These are phyloP conservation scores for Whitmania pigra DNA, from an alignment of 1,140 invertebrate genomes.

Conservation along the genomic window DNA sequence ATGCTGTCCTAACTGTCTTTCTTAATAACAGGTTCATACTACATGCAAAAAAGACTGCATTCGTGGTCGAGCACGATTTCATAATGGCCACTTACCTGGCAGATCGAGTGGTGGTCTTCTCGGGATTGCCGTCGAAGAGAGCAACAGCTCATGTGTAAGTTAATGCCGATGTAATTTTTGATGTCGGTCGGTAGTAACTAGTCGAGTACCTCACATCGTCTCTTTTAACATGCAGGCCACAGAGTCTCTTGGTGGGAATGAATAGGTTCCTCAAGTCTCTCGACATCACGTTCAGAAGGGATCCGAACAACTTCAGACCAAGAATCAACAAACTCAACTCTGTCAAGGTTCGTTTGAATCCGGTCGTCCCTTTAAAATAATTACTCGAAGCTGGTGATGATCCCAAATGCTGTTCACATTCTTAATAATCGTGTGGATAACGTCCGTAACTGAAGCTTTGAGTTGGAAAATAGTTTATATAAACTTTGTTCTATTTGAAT, in stretches of 20 bases:
- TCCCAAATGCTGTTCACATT: not conserved
- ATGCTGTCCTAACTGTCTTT: no score
- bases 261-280: slow-evolving; percentile 91
- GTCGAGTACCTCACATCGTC: not conserved
- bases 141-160: slow-evolving; percentile 69
- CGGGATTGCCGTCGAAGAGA: slow-evolving; percentile 74
- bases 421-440: slow-evolving; percentile 11
- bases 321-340: slow-evolving; percentile 94
- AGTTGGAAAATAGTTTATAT: not conserved
- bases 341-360: slow-evolving; percentile 60
- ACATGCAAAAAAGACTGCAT: slow-evolving; percentile 97
- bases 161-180: not conserved
- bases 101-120: slow-evolving; percentile 96
- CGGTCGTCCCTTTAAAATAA: not conserved
- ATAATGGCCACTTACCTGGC: slow-evolving; percentile 99
- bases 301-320: slow-evolving; percentile 95
- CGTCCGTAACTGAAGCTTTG: not conserved
- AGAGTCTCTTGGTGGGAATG: slow-evolving; percentile 91
- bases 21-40: slow-evolving; percentile 72
- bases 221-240: slow-evolving; percentile 50
- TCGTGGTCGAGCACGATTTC: slow-evolving; percentile 99
- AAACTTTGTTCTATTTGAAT: no score
- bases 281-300: slow-evolving; percentile 92
- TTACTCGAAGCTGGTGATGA: slow-evolving; percentile 9
- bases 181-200: not conserved